phyloP scores from a whole-genome alignment of 2,113 vertebrate genomes.

The Tonatia bakeri region DNA sequence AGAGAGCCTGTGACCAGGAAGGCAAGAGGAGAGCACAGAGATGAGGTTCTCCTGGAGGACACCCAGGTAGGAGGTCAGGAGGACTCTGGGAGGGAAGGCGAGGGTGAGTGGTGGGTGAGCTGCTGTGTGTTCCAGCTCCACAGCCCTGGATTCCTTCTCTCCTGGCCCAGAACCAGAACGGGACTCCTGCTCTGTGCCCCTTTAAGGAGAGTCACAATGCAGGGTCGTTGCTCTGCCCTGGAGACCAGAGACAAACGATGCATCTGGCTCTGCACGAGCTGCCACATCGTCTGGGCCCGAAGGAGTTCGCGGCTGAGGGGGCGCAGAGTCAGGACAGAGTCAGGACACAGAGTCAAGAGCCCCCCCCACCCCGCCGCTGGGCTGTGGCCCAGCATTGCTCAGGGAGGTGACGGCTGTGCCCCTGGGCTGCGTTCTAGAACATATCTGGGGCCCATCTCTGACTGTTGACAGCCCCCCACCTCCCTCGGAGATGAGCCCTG shows the following conservation, averaged over 20 bases:
- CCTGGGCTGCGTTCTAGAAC: not conserved
- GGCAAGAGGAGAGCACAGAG: not conserved
- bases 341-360: not conserved
- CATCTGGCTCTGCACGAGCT: not conserved
- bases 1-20: not conserved
- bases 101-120: not conserved
- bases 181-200: not conserved
- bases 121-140: not conserved
- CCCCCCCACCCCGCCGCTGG: too few relatives aligned
- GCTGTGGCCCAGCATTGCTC: not conserved
- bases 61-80: not conserved
- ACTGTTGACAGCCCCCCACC: not conserved
- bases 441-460: not conserved
- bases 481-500: not conserved
- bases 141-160: not conserved
- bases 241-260: not conserved
- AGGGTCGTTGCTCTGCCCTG: not conserved
- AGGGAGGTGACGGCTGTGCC: not conserved
- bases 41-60: not conserved
- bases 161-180: not conserved
- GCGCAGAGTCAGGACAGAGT: fast-evolving
- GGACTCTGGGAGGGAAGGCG: not conserved
- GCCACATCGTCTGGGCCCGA: not conserved
- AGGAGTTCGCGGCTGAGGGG: too few relatives aligned
- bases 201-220: not conserved